Percentiles rank a stretch among this genome's conserved stretches.
phyloP scores from a whole-genome alignment of 2,888 invertebrate genomes.

The Escarpia spicata region DNA sequence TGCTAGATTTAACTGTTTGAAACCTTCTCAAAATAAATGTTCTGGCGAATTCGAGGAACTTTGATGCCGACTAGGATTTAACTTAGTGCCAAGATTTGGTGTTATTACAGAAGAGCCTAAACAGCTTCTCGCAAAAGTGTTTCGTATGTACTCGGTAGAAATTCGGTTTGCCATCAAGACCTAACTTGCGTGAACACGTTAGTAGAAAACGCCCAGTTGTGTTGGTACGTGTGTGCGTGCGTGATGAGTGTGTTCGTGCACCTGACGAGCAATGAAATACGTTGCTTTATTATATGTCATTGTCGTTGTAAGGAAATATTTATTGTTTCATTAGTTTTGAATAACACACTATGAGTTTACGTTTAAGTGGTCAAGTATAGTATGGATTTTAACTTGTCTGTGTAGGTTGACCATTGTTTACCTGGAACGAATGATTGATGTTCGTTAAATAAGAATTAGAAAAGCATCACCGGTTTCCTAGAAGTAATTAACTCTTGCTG shows the following conservation, averaged over 20 bases:
- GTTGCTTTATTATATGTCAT: no score
- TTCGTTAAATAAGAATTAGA: no score
- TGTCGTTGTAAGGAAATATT: no score
- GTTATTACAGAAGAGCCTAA: background rate
- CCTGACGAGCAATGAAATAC: no score
- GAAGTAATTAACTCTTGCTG: no score
- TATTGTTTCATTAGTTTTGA: no score
- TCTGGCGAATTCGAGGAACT: slow-evolving; percentile 6
- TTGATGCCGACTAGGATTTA: background rate
- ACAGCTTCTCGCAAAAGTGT: background rate
- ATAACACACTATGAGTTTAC: no score
- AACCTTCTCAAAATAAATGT: background rate
- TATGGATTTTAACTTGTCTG: no score
- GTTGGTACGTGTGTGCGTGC: background rate
- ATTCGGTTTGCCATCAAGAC: background rate
- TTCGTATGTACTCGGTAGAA: background rate
- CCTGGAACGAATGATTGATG: no score
- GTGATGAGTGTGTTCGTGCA: background rate
- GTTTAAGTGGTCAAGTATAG: no score
- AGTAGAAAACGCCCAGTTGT: background rate
- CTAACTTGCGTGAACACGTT: background rate
- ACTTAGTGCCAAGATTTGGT: background rate
- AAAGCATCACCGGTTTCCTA: no score
- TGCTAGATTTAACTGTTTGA: background rate
- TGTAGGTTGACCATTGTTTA: no score